Evolutionary conservation across 2,113 vertebrate species (phyloP).

Genomic region (Peromyscus californicus): DNA sequence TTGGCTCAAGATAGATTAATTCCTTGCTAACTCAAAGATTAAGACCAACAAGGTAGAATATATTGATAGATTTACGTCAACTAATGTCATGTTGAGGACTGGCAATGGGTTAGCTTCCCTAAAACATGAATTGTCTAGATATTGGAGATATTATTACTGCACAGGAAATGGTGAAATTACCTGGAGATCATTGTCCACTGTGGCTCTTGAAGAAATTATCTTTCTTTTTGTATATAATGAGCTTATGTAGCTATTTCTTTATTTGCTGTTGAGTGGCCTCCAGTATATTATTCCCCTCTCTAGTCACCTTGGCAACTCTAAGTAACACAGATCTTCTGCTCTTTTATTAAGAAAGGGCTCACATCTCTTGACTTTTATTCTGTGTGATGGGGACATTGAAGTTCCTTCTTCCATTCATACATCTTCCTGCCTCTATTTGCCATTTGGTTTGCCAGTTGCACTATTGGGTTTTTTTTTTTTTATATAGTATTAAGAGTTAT

Average conservation of each 20-base stretch:
- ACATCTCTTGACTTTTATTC: neutral
- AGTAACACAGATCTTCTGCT: neutral
- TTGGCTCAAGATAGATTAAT: neutral
- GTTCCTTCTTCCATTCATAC: neutral
- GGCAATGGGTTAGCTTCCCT: neutral
- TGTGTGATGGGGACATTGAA: neutral
- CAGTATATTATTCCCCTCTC: neutral
- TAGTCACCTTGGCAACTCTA: constrained; percentile 3
- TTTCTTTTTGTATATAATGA: neutral
- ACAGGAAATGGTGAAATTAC: neutral
- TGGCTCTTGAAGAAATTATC: neutral
- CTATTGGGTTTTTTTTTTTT: neutral
- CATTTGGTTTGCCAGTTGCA: neutral
- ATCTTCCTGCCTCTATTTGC: neutral
- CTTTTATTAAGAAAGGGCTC: neutral
- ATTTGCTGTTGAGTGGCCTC: neutral
- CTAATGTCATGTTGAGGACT: neutral
- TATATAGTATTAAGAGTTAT: neutral
- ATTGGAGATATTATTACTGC: neutral
- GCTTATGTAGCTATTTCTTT: neutral
- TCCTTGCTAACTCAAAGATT: neutral
- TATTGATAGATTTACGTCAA: neutral
- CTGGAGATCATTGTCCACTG: neutral
- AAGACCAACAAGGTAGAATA: neutral
- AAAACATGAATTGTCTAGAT: neutral